phyloP scores from a whole-genome alignment of 2,888 invertebrate species.

The Ganaspis brasiliensis region DNA sequence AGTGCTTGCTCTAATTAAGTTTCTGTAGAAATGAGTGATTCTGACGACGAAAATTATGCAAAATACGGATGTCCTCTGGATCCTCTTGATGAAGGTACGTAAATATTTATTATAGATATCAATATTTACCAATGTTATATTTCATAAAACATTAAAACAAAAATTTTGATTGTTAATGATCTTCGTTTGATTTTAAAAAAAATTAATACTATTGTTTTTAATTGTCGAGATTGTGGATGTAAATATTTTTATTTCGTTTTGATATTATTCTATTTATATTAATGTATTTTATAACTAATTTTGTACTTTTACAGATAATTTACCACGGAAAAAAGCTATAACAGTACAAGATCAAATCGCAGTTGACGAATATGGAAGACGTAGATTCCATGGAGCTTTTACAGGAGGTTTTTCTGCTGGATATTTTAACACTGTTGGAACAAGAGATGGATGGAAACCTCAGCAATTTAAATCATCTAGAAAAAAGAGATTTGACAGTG shows the following conservation, averaged over 20 bases:
- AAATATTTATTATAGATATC: too few relatives aligned
- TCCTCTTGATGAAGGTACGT: slow-evolving; percentile 90
- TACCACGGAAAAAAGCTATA: slow-evolving; percentile 90
- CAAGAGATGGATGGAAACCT: slow-evolving; percentile 97
- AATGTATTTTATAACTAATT: slow-evolving; percentile 7
- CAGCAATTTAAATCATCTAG: slow-evolving; percentile 95
- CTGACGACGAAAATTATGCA: slow-evolving; percentile 86
- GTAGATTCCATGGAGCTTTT: slow-evolving; percentile 99
- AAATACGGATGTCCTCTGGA: slow-evolving; percentile 92
- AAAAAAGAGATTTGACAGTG: slow-evolving; percentile 84
- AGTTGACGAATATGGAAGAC: slow-evolving; percentile 92
- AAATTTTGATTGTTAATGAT: too few relatives aligned
- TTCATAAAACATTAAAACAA: too few relatives aligned
- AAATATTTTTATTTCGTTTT: too few relatives aligned
- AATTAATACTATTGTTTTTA: too few relatives aligned
- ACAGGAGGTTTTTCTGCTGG: slow-evolving; percentile 99
- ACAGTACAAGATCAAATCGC: slow-evolving; percentile 93
- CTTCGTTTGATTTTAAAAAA: too few relatives aligned
- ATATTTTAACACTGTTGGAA: slow-evolving; percentile 97
- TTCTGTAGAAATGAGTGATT: slow-evolving; percentile 71
- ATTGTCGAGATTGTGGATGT: too few relatives aligned
- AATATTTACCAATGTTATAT: too few relatives aligned
- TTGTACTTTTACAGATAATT: slow-evolving; percentile 86
- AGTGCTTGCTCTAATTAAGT: too few relatives aligned
- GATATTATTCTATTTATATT: neutral